phyloP scores from a whole-genome alignment of 1,140 invertebrate genomes.

The Ceratina australensis region DNA sequence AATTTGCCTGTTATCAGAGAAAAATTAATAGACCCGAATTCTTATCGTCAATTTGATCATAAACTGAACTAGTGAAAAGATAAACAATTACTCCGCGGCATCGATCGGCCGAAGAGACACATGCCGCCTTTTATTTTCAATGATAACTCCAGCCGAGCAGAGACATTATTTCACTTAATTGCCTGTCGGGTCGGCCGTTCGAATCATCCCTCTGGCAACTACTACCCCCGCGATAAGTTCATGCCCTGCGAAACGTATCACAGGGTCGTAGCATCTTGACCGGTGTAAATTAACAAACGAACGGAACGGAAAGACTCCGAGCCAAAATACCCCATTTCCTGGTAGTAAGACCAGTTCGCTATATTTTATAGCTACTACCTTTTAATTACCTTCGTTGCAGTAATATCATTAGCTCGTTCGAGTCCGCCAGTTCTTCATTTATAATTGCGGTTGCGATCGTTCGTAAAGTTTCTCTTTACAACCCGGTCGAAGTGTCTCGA shows the following conservation, averaged over 20 bases:
- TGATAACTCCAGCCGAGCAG: conserved; percentile 13
- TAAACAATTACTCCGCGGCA: neutral
- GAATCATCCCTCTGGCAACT: neutral
- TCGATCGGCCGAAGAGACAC: conserved; percentile 7
- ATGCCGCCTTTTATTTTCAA: conserved; percentile 15
- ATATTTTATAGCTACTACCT: neutral
- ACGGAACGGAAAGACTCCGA: neutral
- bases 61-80: neutral
- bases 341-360: neutral
- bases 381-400: neutral
- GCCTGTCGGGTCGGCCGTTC: neutral
- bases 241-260: conserved; percentile 2
- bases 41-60: too few relatives aligned
- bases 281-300: conserved; percentile 17
- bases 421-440: too few relatives aligned
- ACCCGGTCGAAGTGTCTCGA: too few relatives aligned
- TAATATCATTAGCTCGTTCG: neutral
- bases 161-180: conserved; percentile 38
- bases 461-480: too few relatives aligned
- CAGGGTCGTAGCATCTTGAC: neutral
- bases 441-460: too few relatives aligned
- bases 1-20: too few relatives aligned
- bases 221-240: conserved; percentile 20
- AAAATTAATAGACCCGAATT: too few relatives aligned
- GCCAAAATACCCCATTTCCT: neutral